Conservation (phyloP, 2,113 vertebrate genomes). For the Oryzias curvinotus region DNA sequence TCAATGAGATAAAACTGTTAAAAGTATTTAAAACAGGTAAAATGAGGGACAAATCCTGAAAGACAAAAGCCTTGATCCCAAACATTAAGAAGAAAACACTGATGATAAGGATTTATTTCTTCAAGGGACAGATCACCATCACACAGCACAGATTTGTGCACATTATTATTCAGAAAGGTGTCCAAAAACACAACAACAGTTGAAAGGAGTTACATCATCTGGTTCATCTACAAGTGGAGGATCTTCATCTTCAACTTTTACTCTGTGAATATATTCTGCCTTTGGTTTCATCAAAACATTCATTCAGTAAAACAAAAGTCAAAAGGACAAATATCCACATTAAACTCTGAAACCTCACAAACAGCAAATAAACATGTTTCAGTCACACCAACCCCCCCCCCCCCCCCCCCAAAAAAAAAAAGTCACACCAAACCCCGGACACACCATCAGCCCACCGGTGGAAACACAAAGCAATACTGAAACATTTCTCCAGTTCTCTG, state of each 20-base stretch:
- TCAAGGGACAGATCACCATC: slow-evolving; percentile 30
- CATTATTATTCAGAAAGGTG: slow-evolving; percentile 16
- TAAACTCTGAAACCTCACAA: slow-evolving; percentile 42
- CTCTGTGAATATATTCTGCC: slow-evolving; percentile 25
- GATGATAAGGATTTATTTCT: slow-evolving; percentile 49
- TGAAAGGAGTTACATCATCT: slow-evolving; percentile 28
- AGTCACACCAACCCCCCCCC: slow-evolving; percentile 28
- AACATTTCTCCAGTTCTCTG: slow-evolving; percentile 42
- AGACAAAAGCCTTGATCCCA: background rate
- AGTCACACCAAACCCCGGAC: background rate
- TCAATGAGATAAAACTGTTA: too few species aligned
- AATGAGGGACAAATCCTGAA: too few species aligned
- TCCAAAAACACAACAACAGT: slow-evolving; percentile 13
- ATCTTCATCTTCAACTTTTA: slow-evolving; percentile 3
- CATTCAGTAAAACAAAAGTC: slow-evolving; percentile 8
- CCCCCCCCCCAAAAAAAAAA: slow-evolving; percentile 9
- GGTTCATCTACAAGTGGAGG: slow-evolving; percentile 12
- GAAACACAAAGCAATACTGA: background rate
- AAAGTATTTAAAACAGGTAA: too few species aligned
- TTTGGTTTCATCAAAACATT: slow-evolving; percentile 33
- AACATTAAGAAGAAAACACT: background rate
- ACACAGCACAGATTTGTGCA: slow-evolving; percentile 23
- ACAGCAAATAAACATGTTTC: slow-evolving; percentile 16
- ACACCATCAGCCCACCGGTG: background rate
- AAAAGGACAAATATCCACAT: slow-evolving; percentile 40